Base-by-base conservation (phyloP, 2,113 vertebrate species). In the Melanerpes formicivorus region DNA sequence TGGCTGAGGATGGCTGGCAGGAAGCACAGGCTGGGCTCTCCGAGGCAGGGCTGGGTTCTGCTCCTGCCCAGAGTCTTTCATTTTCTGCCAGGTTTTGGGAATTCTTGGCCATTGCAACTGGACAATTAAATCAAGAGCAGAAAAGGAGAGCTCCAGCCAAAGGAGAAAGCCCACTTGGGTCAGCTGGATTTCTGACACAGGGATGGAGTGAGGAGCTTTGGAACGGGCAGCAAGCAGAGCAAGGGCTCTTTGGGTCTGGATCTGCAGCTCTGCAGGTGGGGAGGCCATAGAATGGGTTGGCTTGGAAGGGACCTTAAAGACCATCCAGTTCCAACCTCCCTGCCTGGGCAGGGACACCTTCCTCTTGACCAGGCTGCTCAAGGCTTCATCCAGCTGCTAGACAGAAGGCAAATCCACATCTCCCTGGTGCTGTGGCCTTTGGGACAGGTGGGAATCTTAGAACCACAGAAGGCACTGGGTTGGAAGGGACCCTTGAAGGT, bases 1-100 rank as follows among this genome's bases (percentile, higher is more conserved):
- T 91, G 95, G 44, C 48, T 90, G 76, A 88, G 95, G 91, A 93
- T 75, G 95, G 82, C 81, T 91, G 93, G 85, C 95, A 96, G 96
- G 96, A 96, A 96, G 90, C 2, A 1, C 76, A 44, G 46, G 7
- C 7, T 0, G 19, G 0, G 1, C 6, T 60, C 87, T 91, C 94
- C 23, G 9, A 91, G 93, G 87, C 89, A 90, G 77, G 82, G 87
- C n/a, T 77, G 69, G 54, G 8, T 74, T 27, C 37, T 74, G 44
- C 80, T 88, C 56, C 76, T 81, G 55, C 14, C 19, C 59, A 3
- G 10, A 8, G n/a, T 50, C 89, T 78, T 93, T 58, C 8, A 88
- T 94, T 96, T 96, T 85, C 95, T 59, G 0, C 74, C 80, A 62
- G 62, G 65, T 75, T 94, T 78, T 44, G 94, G 76, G 78, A 92